Percentiles rank a stretch among this genome's conserved stretches.
Evolutionary conservation across 2,113 vertebrate genomes (phyloP).

Genomic region (Rhinolophus ferrumequinum): DNA sequence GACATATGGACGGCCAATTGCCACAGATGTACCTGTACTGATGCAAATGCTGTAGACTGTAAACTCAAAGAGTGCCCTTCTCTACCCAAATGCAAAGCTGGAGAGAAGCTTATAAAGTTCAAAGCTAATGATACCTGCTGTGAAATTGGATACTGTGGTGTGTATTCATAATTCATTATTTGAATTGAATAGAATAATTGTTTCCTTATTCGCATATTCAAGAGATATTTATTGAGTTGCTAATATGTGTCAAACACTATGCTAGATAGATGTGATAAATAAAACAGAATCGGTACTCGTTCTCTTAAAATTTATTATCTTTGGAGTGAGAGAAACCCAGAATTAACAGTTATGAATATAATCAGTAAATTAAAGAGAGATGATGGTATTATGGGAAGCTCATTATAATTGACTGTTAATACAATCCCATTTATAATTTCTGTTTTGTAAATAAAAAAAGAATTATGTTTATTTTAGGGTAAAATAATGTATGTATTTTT

Average conservation of each 20-base stretch:
- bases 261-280: neutral
- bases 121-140: slow-evolving; percentile 72
- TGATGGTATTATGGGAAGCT: neutral
- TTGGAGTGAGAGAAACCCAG: neutral
- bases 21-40: slow-evolving; percentile 68
- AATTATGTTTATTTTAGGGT: neutral
- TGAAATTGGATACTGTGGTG: slow-evolving; percentile 71
- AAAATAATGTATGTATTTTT: slow-evolving; percentile 64
- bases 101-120: slow-evolving; percentile 58
- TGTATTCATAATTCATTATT: neutral
- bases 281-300: neutral
- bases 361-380: neutral
- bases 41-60: slow-evolving; percentile 45
- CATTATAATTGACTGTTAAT: neutral
- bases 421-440: neutral
- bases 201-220: neutral
- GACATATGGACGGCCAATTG: slow-evolving; percentile 73
- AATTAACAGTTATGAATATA: neutral
- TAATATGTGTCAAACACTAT: neutral
- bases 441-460: slow-evolving; percentile 1
- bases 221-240: neutral
- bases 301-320: slow-evolving; percentile 42
- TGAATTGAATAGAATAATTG: neutral
- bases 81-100: slow-evolving; percentile 56
- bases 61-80: slow-evolving; percentile 56